phyloP scores from a whole-genome alignment of 2,113 vertebrate species.

The Dipodomys merriami region DNA sequence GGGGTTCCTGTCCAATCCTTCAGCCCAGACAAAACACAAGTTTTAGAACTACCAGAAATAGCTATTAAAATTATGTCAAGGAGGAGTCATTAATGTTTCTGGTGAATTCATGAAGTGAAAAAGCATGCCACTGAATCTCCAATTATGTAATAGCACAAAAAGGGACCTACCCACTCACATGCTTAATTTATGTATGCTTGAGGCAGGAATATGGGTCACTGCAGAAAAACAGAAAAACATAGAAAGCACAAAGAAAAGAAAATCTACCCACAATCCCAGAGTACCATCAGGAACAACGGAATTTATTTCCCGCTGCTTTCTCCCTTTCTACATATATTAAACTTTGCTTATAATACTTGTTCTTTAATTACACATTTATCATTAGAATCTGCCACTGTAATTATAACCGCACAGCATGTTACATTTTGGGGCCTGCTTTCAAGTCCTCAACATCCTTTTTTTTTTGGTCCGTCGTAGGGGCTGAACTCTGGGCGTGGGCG shows the following conservation, averaged over 20 bases:
- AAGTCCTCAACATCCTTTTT: background rate
- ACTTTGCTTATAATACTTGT: background rate
- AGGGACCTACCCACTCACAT: background rate
- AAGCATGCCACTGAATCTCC: conserved; percentile 5
- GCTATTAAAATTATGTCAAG: background rate
- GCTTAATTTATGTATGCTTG: background rate
- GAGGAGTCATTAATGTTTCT: background rate
- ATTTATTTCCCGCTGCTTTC: background rate
- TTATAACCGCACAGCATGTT: background rate
- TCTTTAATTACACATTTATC: background rate
- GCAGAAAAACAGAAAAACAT: conserved; percentile 51
- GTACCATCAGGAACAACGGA: background rate
- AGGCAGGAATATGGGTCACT: conserved; percentile 47
- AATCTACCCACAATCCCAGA: background rate
- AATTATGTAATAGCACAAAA: background rate
- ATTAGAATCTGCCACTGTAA: background rate
- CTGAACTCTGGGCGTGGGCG: no score
- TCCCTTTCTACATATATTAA: background rate
- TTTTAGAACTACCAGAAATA: background rate
- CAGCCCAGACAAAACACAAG: background rate
- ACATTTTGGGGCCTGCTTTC: background rate
- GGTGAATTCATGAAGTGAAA: conserved; percentile 25
- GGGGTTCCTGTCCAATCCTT: background rate
- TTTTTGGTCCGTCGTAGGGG: no score
- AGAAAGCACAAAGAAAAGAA: conserved; percentile 31